These are phyloP conservation scores for Thunnus thynnus DNA, from an alignment of 2,113 vertebrate species.

Conservation along the genomic window DNA sequence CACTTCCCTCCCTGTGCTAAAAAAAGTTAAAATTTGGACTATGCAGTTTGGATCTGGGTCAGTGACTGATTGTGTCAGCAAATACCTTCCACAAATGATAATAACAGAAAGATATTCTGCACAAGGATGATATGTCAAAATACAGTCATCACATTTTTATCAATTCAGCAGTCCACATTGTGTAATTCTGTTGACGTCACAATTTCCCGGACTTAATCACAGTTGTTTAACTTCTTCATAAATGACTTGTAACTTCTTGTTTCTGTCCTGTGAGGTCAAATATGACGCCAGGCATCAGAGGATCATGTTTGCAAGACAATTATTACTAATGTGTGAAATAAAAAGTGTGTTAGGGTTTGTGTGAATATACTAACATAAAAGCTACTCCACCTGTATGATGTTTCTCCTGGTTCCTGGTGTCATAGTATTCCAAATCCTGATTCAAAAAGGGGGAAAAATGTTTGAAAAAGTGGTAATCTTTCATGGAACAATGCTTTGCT, in stretches of 20 bases:
- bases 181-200: background rate
- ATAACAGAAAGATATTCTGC: background rate
- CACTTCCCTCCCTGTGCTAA: constrained; percentile 29
- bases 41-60: constrained; percentile 9
- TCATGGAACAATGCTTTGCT: too few species aligned
- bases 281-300: background rate
- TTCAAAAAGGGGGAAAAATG: background rate
- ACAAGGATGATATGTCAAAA: background rate
- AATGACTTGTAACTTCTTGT: background rate
- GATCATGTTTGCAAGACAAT: background rate
- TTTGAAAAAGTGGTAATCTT: constrained; percentile 1
- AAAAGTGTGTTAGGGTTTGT: background rate
- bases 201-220: background rate
- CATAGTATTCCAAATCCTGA: constrained; percentile 75
- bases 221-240: constrained; percentile 1
- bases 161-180: constrained; percentile 25
- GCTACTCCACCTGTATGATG: constrained; percentile 53
- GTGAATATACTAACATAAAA: background rate
- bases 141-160: constrained; percentile 34
- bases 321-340: background rate
- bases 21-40: constrained; percentile 14
- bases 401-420: constrained; percentile 61
- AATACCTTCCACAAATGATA: constrained; percentile 26
- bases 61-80: constrained; percentile 31
- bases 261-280: background rate